Evolutionary conservation across 2,113 vertebrate species (phyloP).

Genomic region (Climacteris rufus): DNA sequence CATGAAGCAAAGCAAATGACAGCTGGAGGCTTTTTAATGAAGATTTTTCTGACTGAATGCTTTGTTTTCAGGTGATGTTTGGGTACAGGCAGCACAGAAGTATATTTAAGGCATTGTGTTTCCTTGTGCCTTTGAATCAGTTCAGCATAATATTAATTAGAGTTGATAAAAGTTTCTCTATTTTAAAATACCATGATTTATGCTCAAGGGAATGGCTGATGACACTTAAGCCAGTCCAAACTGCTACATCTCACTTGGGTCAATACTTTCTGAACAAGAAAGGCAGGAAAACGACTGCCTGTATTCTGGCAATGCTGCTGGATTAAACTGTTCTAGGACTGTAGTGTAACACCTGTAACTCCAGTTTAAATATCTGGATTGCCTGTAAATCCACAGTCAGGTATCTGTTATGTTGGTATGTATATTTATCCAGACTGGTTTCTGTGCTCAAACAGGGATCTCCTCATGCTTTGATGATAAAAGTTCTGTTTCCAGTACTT

Average conservation of each 20-base stretch:
- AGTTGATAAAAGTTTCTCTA: background rate
- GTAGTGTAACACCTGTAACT: background rate
- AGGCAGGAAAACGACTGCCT: background rate
- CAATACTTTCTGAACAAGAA: background rate
- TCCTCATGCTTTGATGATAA: background rate
- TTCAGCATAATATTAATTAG: background rate
- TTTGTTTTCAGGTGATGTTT: background rate
- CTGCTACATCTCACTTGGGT: background rate
- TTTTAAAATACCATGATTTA: background rate
- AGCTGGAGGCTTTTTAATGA: background rate
- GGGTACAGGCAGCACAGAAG: background rate
- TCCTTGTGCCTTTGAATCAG: background rate
- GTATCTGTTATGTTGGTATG: background rate
- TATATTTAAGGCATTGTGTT: background rate
- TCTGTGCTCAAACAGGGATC: background rate
- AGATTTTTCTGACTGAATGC: background rate
- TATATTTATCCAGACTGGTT: background rate
- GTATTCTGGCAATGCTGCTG: fast-evolving
- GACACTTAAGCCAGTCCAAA: background rate
- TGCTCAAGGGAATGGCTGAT: background rate
- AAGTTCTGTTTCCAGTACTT: background rate
- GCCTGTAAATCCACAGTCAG: background rate
- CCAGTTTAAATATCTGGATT: background rate
- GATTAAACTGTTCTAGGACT: background rate
- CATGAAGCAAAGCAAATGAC: background rate